Conservation (phyloP, 1,140 invertebrate species). For the Saccostrea cuccullata region DNA sequence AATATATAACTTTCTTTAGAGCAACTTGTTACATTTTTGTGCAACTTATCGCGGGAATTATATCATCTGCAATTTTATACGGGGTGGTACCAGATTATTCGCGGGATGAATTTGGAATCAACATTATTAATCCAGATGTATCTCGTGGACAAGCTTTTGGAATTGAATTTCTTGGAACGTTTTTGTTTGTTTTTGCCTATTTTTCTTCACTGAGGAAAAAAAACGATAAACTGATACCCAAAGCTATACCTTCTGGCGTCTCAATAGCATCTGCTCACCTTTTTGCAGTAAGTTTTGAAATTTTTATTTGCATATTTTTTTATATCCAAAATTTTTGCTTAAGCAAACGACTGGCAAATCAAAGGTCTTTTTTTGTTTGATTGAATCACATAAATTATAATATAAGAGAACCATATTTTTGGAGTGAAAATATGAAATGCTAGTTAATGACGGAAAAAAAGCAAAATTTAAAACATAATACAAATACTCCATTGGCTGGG, state of each 20-base stretch:
- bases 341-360: not conserved
- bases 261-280: conserved; percentile 46
- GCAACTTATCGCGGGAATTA: conserved; percentile 66
- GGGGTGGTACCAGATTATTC: conserved; percentile 64
- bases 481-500: no score
- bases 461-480: no score
- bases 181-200: conserved; percentile 91
- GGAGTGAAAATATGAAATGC: no score
- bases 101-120: conserved; percentile 56
- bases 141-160: conserved; percentile 84
- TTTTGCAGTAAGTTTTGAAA: conserved; percentile 49
- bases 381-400: no score
- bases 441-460: no score
- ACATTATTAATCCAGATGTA: conserved; percentile 57
- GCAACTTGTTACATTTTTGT: conserved; percentile 80
- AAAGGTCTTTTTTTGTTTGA: not conserved
- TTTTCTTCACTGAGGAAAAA: conserved; percentile 88
- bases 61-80: conserved; percentile 67
- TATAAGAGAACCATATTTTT: no score
- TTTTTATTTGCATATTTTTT: not conserved
- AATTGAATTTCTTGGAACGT: conserved; percentile 91
- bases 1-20: conserved; percentile 87
- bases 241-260: conserved; percentile 42
- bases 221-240: conserved; percentile 44
- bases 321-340: not conserved